These are phyloP conservation scores for Tenualosa ilisha DNA, from an alignment of 2,797 vertebrate genomes.

Conservation along the genomic window DNA sequence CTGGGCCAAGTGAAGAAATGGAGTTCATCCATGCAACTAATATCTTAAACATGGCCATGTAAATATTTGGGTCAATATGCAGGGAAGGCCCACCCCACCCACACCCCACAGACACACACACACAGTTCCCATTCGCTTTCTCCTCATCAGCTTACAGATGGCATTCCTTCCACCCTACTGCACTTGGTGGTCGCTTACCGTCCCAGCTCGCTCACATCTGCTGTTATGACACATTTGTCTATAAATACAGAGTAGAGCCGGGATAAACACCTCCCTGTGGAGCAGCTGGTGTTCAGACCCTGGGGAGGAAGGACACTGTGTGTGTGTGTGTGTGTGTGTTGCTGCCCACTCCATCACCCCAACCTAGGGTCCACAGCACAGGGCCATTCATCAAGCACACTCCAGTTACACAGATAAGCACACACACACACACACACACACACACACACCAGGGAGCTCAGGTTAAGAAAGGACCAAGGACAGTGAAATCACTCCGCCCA, in stretches of 20 bases:
- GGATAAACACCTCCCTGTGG: slow-evolving; percentile 9
- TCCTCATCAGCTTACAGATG: background rate
- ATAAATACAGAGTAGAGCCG: background rate
- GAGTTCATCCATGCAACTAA: background rate
- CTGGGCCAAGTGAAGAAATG: background rate
- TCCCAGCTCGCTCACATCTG: slow-evolving; percentile 1
- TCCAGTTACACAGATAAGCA: slow-evolving; percentile 38
- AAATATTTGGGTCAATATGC: slow-evolving; percentile 5
- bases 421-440: background rate
- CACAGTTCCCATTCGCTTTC: background rate
- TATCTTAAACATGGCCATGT: background rate
- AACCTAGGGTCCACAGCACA: slow-evolving; percentile 42
- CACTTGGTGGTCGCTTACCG: background rate
- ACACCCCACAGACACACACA: background rate
- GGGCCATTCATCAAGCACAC: slow-evolving; percentile 48
- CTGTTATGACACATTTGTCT: slow-evolving; percentile 11
- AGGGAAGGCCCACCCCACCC: background rate
- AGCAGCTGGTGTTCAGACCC: slow-evolving; percentile 27
- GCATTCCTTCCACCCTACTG: slow-evolving; percentile 1
- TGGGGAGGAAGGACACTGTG: background rate
- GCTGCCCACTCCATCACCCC: slow-evolving; percentile 24
- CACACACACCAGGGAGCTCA: slow-evolving; percentile 34
- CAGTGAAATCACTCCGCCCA: background rate
- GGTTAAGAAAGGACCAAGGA: slow-evolving; percentile 49
- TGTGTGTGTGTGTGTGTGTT: slow-evolving; percentile 12